Conservation (phyloP, 2,113 vertebrate species). For the Sebastes schlegelii region DNA sequence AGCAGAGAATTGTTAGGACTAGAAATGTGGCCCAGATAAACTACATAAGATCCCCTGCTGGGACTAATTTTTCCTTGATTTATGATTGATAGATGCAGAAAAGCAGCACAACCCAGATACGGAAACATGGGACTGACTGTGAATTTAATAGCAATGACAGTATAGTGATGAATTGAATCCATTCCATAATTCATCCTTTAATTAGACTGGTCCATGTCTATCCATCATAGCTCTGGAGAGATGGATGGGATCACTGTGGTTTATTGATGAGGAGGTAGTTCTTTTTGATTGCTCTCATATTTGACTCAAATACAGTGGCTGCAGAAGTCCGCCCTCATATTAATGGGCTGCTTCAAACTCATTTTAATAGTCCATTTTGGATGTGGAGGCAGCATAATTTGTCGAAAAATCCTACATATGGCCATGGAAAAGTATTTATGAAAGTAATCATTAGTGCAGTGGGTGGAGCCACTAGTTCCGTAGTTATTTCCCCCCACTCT, state of each 20-base stretch:
- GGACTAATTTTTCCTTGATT: conserved; percentile 62
- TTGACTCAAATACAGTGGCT: conserved; percentile 70
- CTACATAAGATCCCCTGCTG: conserved; percentile 46
- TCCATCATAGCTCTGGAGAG: conserved; percentile 71
- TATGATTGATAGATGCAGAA: conserved; percentile 75
- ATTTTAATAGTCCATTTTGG: conserved; percentile 36
- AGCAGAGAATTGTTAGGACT: conserved; percentile 40
- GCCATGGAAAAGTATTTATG: background rate
- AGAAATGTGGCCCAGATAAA: conserved; percentile 63
- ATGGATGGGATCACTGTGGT: conserved; percentile 71
- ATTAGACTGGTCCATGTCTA: conserved; percentile 76
- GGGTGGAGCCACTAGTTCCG: background rate
- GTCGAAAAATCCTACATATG: background rate
- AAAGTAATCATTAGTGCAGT: background rate
- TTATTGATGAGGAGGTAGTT: conserved; percentile 82
- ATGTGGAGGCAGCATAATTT: conserved; percentile 2
- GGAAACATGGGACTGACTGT: conserved; percentile 63
- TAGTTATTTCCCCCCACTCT: background rate
- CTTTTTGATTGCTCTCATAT: conserved; percentile 79
- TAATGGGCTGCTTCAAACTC: conserved; percentile 50
- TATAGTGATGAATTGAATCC: conserved; percentile 76
- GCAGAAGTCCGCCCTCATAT: conserved; percentile 47
- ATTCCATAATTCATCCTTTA: conserved; percentile 82
- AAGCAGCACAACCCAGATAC: conserved; percentile 66
- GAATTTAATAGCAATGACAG: conserved; percentile 72